phyloP scores from a whole-genome alignment of 2,888 invertebrate species.

The Ornithoptera priamus region DNA sequence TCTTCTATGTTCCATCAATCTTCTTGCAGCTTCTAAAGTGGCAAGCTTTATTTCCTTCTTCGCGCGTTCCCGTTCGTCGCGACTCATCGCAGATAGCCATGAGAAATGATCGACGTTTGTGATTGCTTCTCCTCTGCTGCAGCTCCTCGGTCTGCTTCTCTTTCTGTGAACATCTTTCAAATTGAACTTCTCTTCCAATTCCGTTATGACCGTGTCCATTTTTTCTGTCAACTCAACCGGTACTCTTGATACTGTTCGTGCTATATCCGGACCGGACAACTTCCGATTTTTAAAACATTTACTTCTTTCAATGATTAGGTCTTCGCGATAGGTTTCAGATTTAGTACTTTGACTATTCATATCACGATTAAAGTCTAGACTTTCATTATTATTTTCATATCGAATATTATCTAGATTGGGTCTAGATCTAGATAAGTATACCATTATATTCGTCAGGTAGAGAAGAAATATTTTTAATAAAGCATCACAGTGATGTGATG shows the following conservation, averaged over 20 bases:
- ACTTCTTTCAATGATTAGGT: slow-evolving; percentile 28
- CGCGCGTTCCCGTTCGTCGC: slow-evolving; percentile 29
- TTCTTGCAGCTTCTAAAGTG: slow-evolving; percentile 18
- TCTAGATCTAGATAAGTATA: slow-evolving; percentile 65
- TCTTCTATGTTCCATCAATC: slow-evolving; percentile 9
- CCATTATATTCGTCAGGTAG: slow-evolving; percentile 73
- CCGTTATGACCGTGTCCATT: slow-evolving; percentile 66
- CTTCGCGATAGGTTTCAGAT: slow-evolving; percentile 15
- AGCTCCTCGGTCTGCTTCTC: slow-evolving; percentile 52
- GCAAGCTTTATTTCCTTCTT: slow-evolving; percentile 42
- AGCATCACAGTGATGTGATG: slow-evolving; percentile 57
- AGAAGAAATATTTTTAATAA: slow-evolving; percentile 69
- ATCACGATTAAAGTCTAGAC: too few relatives aligned
- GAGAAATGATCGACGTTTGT: slow-evolving; percentile 54
- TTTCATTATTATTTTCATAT: too few relatives aligned
- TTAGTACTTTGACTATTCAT: background rate
- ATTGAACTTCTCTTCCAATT: slow-evolving; percentile 61
- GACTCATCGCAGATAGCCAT: slow-evolving; percentile 52
- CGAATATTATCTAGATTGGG: background rate
- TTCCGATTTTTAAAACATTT: slow-evolving; percentile 23
- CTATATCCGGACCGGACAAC: slow-evolving; percentile 62
- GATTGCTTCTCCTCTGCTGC: slow-evolving; percentile 54
- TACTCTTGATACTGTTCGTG: slow-evolving; percentile 61
- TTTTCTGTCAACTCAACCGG: slow-evolving; percentile 60
- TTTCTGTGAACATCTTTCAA: slow-evolving; percentile 40